Evolutionary conservation across 2,888 invertebrate species (phyloP).

Genomic region (Drosophila buzzatii): DNA sequence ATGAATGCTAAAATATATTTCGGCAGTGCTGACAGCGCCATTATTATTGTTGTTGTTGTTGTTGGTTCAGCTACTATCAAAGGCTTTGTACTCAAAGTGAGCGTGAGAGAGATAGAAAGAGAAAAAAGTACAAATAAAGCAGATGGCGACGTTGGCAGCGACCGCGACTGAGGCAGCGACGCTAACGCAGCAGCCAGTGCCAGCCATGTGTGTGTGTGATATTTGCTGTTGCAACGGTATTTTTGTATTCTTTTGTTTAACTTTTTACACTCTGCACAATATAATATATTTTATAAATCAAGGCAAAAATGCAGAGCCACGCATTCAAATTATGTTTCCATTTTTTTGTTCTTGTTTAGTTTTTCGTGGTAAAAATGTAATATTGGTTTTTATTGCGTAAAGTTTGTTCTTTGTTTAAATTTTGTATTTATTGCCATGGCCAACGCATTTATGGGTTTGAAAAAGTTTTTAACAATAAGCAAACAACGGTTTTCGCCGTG

Average conservation of each 20-base stretch:
- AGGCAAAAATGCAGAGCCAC: constrained; percentile 22
- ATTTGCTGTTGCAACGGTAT: constrained; percentile 43
- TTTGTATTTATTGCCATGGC: constrained; percentile 55
- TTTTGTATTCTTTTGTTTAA: constrained; percentile 53
- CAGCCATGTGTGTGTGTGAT: constrained; percentile 26
- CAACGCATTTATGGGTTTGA: constrained; percentile 49
- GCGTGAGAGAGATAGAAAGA: constrained; percentile 22
- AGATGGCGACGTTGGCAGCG: constrained; percentile 54
- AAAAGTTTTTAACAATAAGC: constrained; percentile 56
- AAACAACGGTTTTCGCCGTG: constrained; percentile 33
- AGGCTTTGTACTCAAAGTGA: constrained; percentile 56
- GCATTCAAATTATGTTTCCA: constrained; percentile 12
- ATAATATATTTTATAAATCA: constrained; percentile 45
- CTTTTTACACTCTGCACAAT: constrained; percentile 17
- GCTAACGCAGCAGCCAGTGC: constrained; percentile 30
- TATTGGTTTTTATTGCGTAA: constrained; percentile 52
- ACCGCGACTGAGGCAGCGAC: constrained; percentile 31
- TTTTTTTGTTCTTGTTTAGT: not conserved
- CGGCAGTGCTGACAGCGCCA: constrained; percentile 49
- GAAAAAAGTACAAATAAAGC: constrained; percentile 52
- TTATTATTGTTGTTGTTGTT: constrained; percentile 58
- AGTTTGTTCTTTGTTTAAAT: constrained; percentile 55
- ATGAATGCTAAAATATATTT: constrained; percentile 78
- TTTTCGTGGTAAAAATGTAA: constrained; percentile 33
- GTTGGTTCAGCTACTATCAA: constrained; percentile 67